Base-by-base conservation (phyloP, 2,113 vertebrate species). In the Vulpes ferrilata region DNA sequence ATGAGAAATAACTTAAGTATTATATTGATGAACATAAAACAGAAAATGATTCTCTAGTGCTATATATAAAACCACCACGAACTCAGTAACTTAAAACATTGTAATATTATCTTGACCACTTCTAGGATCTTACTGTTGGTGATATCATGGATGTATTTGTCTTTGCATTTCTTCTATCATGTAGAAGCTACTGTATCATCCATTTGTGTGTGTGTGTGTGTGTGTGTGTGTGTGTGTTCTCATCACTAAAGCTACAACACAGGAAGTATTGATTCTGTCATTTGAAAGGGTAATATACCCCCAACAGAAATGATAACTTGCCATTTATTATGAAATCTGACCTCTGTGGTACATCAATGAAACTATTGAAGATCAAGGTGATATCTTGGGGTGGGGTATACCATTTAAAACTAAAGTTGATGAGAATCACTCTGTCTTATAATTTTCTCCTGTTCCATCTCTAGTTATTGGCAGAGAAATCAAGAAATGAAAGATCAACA, bases 401-500 rank as follows among this genome's bases (percentile, higher is more conserved):
- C 25, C 23, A 82, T 86, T 96, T 97, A 94, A 94, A 97, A 85
- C 57, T n/a, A 90, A 95, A 88, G 76, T 69, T 91, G 95, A 97
- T 95, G 81, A 97, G 97, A 85, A 76, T 97, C 93, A 96, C 8
- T 93, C 35, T 94, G 59, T 57, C 88, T 85, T 73, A 65, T 6
- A 88, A 93, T 65, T 74, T 38, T 97, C 23, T 76, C 38, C 8
- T 94, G 13, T n/a, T 22, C 43, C 32, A 69, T 97, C 95, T 93
- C 60, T 13, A 88, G 51, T 80, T 48, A 78, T 32, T 22, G 89
- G 16, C 78, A 35, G 38, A 73, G 60, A 96, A 92, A 74, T 87
- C 71, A 94, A 74, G 53, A 96, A 96, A 87, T 19, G 43, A 74
- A 94, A 92, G 11, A 76, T 7, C 35, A 93, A 67, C 23, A 78